A percentile compares a stretch with the other conserved stretches of the same genome.
These are phyloP conservation scores for Epinephelus lanceolatus DNA, from an alignment of 2,113 vertebrate genomes.

Conservation along the genomic window DNA sequence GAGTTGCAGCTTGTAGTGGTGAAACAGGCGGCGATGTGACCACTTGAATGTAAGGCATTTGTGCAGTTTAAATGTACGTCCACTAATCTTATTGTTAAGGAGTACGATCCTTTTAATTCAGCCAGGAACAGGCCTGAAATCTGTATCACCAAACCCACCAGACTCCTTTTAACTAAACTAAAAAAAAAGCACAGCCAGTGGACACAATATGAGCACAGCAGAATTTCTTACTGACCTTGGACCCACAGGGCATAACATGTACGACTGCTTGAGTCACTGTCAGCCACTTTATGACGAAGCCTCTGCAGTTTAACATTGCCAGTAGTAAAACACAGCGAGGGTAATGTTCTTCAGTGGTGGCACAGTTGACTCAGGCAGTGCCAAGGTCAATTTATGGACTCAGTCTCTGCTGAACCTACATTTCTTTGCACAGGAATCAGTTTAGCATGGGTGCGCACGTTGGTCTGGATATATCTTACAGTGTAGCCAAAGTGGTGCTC, in stretches of 20 bases:
- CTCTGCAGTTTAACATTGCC: constrained; percentile 38
- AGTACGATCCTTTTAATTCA: too few relatives aligned
- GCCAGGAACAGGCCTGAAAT: too few relatives aligned
- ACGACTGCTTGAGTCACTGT: constrained; percentile 49
- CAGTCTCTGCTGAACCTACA: neutral
- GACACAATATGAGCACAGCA: neutral
- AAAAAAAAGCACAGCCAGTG: too few relatives aligned
- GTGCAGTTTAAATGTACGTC: too few relatives aligned
- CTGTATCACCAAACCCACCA: too few relatives aligned
- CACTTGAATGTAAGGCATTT: too few relatives aligned
- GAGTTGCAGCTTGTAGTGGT: too few relatives aligned
- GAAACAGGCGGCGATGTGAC: too few relatives aligned
- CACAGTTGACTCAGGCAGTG: constrained; percentile 52
- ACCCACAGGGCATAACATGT: constrained; percentile 20
- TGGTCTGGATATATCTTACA: neutral
- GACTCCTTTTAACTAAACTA: too few relatives aligned
- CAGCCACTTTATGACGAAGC: constrained; percentile 22
- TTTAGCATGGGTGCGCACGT: neutral
- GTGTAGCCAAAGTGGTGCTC: too few relatives aligned
- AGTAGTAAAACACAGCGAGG: constrained; percentile 48
- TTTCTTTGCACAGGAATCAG: neutral
- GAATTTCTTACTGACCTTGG: constrained; percentile 44
- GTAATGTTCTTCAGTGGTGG: constrained; percentile 21
- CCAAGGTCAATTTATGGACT: constrained; percentile 47
- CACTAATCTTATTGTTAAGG: too few relatives aligned